phyloP scores from a whole-genome alignment of 2,888 invertebrate species.

The Chymomyza fuscimana region DNA sequence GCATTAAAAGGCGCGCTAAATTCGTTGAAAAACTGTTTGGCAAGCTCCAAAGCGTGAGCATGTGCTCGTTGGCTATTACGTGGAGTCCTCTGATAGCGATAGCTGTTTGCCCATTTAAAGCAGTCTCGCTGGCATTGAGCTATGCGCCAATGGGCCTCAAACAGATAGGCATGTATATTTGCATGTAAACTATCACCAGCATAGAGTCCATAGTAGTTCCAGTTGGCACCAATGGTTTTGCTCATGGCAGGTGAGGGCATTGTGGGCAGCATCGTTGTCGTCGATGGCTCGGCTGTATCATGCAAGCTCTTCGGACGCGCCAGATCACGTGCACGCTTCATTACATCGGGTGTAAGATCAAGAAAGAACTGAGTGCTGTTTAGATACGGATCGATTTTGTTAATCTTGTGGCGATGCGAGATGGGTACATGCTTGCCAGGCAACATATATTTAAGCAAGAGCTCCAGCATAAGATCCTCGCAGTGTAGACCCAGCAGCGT shows the following conservation, averaged over 20 bases:
- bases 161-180: constrained; percentile 92
- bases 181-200: constrained; percentile 86
- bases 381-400: constrained; percentile 87
- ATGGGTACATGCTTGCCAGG: constrained; percentile 88
- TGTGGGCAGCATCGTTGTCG: constrained; percentile 49
- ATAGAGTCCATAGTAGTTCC: constrained; percentile 81
- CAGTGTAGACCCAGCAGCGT: constrained; percentile 94
- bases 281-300: constrained; percentile 40
- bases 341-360: constrained; percentile 84
- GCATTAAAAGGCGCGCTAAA: constrained; percentile 49
- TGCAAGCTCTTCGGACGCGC: constrained; percentile 73
- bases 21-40: constrained; percentile 78
- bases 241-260: constrained; percentile 76
- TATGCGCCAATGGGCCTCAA: constrained; percentile 90
- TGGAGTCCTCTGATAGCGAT: constrained; percentile 83
- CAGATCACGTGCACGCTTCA: constrained; percentile 77
- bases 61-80: constrained; percentile 60
- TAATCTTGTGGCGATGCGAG: constrained; percentile 87
- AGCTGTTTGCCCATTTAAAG: constrained; percentile 88
- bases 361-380: constrained; percentile 88
- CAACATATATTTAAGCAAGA: constrained; percentile 91
- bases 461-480: constrained; percentile 96
- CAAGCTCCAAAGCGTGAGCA: constrained; percentile 75
- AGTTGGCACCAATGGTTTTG: constrained; percentile 80
- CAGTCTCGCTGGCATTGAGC: constrained; percentile 88